Percentiles rank a stretch among this genome's conserved stretches.
Conservation (phyloP, 2,113 vertebrate genomes). For the Gopherus evgoodei region DNA sequence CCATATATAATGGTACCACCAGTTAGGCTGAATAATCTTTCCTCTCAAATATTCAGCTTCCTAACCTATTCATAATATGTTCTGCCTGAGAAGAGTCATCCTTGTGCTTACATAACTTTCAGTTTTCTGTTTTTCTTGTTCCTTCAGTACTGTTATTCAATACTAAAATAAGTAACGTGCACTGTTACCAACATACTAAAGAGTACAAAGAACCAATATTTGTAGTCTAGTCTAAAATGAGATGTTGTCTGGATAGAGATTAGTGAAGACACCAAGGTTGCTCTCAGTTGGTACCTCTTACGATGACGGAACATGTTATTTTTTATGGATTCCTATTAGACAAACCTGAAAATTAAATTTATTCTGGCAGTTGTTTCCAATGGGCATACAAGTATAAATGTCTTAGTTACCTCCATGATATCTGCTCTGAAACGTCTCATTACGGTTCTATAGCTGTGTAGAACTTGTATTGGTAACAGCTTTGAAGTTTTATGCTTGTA, state of each 20-base stretch:
- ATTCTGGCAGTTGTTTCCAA: background rate
- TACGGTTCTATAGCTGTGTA: background rate
- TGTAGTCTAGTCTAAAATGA: background rate
- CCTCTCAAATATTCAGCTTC: background rate
- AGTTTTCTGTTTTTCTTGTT: background rate
- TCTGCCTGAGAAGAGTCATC: background rate
- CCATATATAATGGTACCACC: conserved; percentile 53
- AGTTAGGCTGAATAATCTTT: background rate
- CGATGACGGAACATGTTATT: background rate
- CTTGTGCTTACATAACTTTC: background rate
- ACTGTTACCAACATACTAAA: background rate
- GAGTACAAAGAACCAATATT: background rate
- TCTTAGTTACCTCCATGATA: background rate
- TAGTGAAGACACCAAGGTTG: background rate
- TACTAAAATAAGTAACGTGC: background rate
- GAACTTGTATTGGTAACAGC: background rate
- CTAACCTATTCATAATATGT: background rate
- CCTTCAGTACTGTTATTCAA: background rate
- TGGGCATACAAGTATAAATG: background rate
- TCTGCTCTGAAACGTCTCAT: background rate
- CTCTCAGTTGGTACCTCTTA: background rate
- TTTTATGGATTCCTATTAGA: background rate
- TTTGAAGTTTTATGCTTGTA: background rate
- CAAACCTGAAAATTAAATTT: background rate
- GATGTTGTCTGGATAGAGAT: background rate